phyloP scores from a whole-genome alignment of 2,113 vertebrate species.

The Tragelaphus buxtoni region DNA sequence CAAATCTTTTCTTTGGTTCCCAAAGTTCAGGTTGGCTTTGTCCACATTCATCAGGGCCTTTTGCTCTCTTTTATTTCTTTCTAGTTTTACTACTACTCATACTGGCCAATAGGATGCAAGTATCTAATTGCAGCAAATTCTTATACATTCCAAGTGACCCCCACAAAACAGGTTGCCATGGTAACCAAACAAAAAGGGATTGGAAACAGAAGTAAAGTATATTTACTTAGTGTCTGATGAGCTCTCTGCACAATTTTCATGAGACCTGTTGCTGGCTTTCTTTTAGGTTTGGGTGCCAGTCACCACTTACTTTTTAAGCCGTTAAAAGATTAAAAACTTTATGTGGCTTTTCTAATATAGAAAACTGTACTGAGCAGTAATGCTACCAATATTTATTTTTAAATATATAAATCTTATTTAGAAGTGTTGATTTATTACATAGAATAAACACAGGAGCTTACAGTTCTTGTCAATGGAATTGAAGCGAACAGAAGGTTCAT shows the following conservation, averaged over 20 bases:
- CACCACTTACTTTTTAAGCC: constrained; percentile 17
- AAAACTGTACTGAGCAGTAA: constrained; percentile 10
- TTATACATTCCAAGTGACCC: constrained; percentile 69
- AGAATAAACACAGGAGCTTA: neutral
- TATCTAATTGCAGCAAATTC: constrained; percentile 68
- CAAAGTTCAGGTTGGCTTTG: constrained; percentile 41
- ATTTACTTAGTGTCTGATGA: constrained; percentile 64
- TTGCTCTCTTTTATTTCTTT: constrained; percentile 47
- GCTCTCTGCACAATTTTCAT: constrained; percentile 1
- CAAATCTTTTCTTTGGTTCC: constrained; percentile 1
- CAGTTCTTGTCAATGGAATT: neutral
- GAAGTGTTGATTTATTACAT: constrained; percentile 7
- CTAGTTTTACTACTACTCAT: constrained; percentile 41
- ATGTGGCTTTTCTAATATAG: neutral
- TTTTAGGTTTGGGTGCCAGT: constrained; percentile 17
- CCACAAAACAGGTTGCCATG: constrained; percentile 56
- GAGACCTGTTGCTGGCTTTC: constrained; percentile 53
- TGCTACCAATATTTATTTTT: neutral
- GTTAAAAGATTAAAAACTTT: constrained; percentile 33
- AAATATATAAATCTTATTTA: neutral
- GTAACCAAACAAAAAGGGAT: constrained; percentile 68
- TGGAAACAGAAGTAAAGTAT: constrained; percentile 65
- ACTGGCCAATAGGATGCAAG: constrained; percentile 49
- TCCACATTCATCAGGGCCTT: constrained; percentile 25
- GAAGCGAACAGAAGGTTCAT: neutral